phyloP scores from a whole-genome alignment of 2,113 vertebrate genomes.

The Nibea coibor region DNA sequence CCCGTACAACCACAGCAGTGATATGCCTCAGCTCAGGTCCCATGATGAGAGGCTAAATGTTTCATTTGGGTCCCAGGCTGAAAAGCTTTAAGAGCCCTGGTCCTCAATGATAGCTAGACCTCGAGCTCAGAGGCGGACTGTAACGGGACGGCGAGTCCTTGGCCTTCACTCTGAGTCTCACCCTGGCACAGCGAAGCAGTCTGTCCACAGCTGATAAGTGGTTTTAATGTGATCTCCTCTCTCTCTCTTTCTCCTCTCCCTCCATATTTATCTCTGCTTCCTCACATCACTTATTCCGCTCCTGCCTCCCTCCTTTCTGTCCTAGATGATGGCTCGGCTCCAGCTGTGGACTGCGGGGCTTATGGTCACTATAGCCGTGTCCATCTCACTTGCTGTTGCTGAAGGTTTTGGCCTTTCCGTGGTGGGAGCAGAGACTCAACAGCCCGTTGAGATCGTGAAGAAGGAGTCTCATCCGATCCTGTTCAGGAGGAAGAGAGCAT shows the following conservation, averaged over 20 bases:
- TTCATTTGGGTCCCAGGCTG: conserved; percentile 73
- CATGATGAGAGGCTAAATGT: conserved; percentile 72
- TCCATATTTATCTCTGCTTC: conserved; percentile 26
- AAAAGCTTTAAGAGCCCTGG: conserved; percentile 75
- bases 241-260: conserved; percentile 31
- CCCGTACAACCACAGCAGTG: conserved; percentile 54
- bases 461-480: conserved; percentile 67
- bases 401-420: conserved; percentile 32
- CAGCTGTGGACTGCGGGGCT: conserved; percentile 60
- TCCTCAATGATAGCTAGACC: conserved; percentile 72
- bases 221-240: conserved; percentile 76
- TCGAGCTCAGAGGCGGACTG: conserved; percentile 42
- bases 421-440: background rate
- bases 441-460: conserved; percentile 22
- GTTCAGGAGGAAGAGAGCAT: conserved; percentile 85
- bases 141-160: conserved; percentile 65
- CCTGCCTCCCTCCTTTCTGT: conserved; percentile 1
- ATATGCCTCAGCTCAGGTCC: conserved; percentile 66
- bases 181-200: conserved; percentile 64
- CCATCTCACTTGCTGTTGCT: background rate
- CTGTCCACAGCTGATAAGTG: conserved; percentile 79
- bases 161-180: conserved; percentile 70
- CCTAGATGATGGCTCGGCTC: conserved; percentile 71
- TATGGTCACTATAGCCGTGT: conserved; percentile 39
- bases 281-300: conserved; percentile 22